Percentiles rank a stretch among this genome's conserved stretches.
Conservation (phyloP, 2,888 invertebrate genomes). For the Machimus atricapillus region DNA sequence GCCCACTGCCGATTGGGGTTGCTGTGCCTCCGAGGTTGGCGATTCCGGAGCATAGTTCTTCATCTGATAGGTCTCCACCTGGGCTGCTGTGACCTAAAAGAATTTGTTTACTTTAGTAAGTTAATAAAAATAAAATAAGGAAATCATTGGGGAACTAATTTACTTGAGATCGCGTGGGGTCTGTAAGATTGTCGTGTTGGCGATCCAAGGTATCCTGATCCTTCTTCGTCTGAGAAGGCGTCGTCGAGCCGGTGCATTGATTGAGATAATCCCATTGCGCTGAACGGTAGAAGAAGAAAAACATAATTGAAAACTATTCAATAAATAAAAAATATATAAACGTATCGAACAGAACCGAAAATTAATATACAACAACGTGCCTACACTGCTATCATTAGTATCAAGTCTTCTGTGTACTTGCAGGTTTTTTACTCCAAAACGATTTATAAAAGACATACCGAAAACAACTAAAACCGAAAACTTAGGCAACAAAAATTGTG, state of each 20-base stretch:
- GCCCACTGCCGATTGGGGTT: constrained; percentile 60
- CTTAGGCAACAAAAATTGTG: background rate
- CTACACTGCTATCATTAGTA: background rate
- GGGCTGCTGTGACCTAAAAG: constrained; percentile 63
- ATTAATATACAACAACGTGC: background rate
- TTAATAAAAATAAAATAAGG: background rate
- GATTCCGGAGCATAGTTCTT: constrained; percentile 63
- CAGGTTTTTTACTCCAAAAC: background rate
- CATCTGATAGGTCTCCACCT: constrained; percentile 65
- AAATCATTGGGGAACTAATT: constrained; percentile 39
- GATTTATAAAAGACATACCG: background rate
- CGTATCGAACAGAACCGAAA: background rate
- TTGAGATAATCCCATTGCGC: constrained; percentile 64
- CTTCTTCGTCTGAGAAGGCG: constrained; percentile 91
- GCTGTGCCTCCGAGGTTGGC: constrained; percentile 60
- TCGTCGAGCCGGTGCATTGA: constrained; percentile 67
- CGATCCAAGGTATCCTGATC: constrained; percentile 66
- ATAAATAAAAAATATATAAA: background rate
- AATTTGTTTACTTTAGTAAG: background rate
- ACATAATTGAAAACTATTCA: background rate
- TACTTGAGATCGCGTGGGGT: constrained; percentile 67
- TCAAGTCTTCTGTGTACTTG: background rate
- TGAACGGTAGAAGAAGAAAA: constrained; percentile 47
- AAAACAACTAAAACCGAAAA: background rate
- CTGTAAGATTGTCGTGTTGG: constrained; percentile 63